phyloP scores from a whole-genome alignment of 2,113 vertebrate species.

The Oreochromis aureus region DNA sequence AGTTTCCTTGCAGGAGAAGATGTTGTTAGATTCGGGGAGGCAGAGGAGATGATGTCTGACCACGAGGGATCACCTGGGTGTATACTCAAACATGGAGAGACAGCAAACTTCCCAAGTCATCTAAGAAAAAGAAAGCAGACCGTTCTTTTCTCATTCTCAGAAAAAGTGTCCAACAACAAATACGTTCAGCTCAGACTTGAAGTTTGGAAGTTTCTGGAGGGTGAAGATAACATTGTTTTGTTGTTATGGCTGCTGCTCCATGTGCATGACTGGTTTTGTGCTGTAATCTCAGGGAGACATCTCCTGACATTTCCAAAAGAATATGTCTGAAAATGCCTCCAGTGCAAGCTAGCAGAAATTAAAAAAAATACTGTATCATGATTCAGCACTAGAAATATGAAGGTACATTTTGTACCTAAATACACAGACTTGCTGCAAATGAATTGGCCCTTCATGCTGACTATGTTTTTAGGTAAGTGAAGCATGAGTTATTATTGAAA shows the following conservation, averaged over 20 bases:
- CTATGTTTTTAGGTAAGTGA: background rate
- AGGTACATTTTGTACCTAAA: background rate
- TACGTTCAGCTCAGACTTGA: background rate
- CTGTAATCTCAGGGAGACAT: conserved; percentile 38
- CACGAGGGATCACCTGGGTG: background rate
- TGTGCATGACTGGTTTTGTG: background rate
- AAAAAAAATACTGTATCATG: background rate
- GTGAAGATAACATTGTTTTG: conserved; percentile 27
- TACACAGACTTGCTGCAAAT: background rate
- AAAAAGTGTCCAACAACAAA: background rate
- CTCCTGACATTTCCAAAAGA: conserved; percentile 11
- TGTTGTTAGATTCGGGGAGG: background rate
- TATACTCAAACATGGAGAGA: background rate
- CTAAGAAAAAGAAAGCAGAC: background rate
- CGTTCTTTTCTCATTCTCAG: background rate
- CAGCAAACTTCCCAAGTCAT: background rate
- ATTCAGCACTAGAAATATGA: background rate
- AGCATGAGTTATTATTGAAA: background rate
- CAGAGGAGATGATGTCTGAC: background rate
- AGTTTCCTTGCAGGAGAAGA: background rate
- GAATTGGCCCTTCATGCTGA: background rate
- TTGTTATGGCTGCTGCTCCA: background rate
- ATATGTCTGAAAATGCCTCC: conserved; percentile 2
- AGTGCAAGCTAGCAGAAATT: background rate
- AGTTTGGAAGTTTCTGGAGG: background rate